These are phyloP conservation scores for Cebidichthys violaceus DNA, from an alignment of 2,113 vertebrate species.

Conservation along the genomic window DNA sequence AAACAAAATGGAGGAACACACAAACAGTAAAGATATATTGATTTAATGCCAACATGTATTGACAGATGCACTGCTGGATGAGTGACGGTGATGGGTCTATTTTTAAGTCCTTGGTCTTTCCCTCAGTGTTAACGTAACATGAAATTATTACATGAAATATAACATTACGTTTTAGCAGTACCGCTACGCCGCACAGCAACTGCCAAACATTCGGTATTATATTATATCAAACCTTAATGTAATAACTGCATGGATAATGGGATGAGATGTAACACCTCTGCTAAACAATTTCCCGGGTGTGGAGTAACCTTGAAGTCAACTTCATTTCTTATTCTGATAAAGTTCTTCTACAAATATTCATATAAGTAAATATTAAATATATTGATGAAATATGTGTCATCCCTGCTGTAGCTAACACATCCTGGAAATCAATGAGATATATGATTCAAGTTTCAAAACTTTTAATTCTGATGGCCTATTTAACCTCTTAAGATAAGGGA, in stretches of 20 bases:
- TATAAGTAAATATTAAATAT: neutral
- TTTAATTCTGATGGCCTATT: neutral
- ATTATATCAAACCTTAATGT: neutral
- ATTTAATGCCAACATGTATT: neutral
- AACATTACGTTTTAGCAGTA: neutral
- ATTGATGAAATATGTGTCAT: neutral
- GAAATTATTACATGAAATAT: neutral
- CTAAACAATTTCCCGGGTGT: neutral
- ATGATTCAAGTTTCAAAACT: neutral
- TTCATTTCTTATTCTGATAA: neutral
- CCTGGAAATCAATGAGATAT: neutral
- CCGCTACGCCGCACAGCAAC: neutral
- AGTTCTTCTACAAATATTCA: neutral
- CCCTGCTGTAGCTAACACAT: neutral
- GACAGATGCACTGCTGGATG: neutral
- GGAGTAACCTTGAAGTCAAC: neutral
- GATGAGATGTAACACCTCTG: neutral
- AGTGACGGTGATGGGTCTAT: neutral
- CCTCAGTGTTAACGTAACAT: neutral
- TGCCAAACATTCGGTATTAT: neutral
- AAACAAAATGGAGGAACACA: constrained; percentile 2
- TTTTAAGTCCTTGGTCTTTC: neutral
- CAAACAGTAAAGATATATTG: neutral
- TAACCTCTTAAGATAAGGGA: neutral
- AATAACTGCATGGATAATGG: neutral